phyloP scores from a whole-genome alignment of 2,888 invertebrate genomes.

The Eupithecia vulgata region DNA sequence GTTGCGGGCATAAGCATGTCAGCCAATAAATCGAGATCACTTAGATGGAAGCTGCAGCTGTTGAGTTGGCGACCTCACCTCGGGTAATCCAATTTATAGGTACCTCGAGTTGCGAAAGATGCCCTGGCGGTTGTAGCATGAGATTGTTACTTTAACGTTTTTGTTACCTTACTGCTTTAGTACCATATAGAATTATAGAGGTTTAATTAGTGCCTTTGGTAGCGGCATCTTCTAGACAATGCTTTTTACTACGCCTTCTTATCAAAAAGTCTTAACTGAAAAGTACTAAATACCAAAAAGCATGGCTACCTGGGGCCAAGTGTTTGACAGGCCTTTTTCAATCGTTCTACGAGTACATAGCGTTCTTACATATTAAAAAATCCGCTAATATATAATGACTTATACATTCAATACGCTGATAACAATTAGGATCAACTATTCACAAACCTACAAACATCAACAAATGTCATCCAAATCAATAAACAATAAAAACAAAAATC shows the following conservation, averaged over 20 bases:
- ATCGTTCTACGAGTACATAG: no score
- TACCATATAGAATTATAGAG: background rate
- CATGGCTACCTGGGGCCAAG: no score
- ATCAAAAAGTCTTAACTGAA: background rate
- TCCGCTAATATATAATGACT: no score
- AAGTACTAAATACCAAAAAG: background rate
- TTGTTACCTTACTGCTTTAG: background rate
- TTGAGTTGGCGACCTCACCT: conserved; percentile 50
- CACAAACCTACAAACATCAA: no score
- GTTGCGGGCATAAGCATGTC: conserved; percentile 29
- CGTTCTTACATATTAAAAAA: no score
- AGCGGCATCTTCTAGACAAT: background rate
- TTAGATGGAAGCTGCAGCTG: conserved; percentile 27
- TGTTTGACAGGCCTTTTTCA: no score
- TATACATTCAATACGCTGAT: background rate
- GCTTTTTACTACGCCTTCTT: background rate
- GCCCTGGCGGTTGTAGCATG: background rate
- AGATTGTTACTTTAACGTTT: background rate
- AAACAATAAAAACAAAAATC: no score
- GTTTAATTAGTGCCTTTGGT: background rate
- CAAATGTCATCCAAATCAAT: no score
- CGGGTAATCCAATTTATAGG: conserved; percentile 59
- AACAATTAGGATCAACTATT: no score
- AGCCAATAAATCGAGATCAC: conserved; percentile 34
- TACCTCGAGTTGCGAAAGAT: conserved; percentile 55